Evolutionary conservation across 2,797 vertebrate species (phyloP), one percentile per base, ranked within the genome.

Genomic region (Antennarius maculatus): DNA sequence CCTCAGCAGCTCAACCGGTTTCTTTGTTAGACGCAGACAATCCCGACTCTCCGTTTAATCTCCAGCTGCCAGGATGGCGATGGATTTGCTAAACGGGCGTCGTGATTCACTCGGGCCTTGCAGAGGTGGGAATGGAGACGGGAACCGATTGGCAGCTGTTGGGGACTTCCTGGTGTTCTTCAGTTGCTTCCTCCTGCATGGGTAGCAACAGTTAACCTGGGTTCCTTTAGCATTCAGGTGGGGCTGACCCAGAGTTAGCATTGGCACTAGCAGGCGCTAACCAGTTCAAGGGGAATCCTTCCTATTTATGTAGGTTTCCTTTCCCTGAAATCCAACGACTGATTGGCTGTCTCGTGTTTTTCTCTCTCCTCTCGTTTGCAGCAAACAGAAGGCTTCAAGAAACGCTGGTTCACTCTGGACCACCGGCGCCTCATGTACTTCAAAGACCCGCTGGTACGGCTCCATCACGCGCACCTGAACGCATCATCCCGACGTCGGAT

Each of bases 321-420:
- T 1, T 23, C 23, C 23, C 23, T 23, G 23, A 23, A 1, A 23
- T 23, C 23, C 23, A 23, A 23, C 23, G 1, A 23, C 23, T 23
- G 23, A 23, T 23, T 23, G 23, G 23, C 23, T 2, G 5, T 41
- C 42, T 13, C 12, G 13, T 43, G 12, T 39, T 29, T 39, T 29
- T 54, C 37, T 39, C 10, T 54, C 37, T 39, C 10, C 9, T 5
- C 23, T 29, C 23, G 1, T 17, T 6, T 16, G 1, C 83, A 97
- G 96, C 95, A 95, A 80, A 95, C 85, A 1, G 96, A 97, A 77
- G 94, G 94, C 31, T 97, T 97, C 74, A 97, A 96, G 92, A 97
- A 95, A 72, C 95, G 96, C 69, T 97, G 96, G 96, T 96, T 97
- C 84, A 96, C 95, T 0, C 87, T 97, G 68, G 96, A 97, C 90